These are phyloP conservation scores for Oncopodura yosiiana DNA, from an alignment of 1,140 invertebrate species.

Conservation along the genomic window DNA sequence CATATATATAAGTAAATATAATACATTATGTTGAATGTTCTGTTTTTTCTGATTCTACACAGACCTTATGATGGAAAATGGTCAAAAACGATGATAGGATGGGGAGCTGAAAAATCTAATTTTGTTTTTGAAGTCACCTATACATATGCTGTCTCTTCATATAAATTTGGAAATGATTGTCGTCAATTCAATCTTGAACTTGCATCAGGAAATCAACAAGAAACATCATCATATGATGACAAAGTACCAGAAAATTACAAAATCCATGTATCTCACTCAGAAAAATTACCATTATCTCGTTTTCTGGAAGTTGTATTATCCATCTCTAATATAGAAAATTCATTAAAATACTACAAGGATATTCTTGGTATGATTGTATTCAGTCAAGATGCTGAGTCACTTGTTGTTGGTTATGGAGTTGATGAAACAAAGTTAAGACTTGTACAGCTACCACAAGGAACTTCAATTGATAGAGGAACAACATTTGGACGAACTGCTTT, in stretches of 20 bases:
- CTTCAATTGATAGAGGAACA: slow-evolving; percentile 71
- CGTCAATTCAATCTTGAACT: too few species aligned
- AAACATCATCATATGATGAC: too few species aligned
- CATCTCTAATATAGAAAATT: slow-evolving; percentile 63
- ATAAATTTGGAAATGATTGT: slow-evolving; percentile 46
- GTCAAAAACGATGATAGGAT: slow-evolving; percentile 99
- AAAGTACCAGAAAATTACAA: too few species aligned
- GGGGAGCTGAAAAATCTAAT: slow-evolving; percentile 86
- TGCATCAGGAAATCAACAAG: too few species aligned
- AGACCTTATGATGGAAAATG: slow-evolving; percentile 93
- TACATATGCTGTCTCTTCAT: slow-evolving; percentile 84
- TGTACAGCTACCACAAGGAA: slow-evolving; percentile 37
- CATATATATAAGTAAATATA: slow-evolving; percentile 1
- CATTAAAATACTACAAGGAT: slow-evolving; percentile 72
- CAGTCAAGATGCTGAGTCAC: slow-evolving; percentile 48
- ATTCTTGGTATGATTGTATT: slow-evolving; percentile 64
- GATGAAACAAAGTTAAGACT: slow-evolving; percentile 63
- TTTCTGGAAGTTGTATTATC: slow-evolving; percentile 79
- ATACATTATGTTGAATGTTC: neutral
- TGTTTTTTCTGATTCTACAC: slow-evolving; percentile 38
- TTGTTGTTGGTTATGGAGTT: slow-evolving; percentile 58
- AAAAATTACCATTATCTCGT: slow-evolving; percentile 69
- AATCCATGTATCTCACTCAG: too few species aligned
- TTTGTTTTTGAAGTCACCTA: slow-evolving; percentile 97
- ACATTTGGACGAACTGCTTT: slow-evolving; percentile 94